Base-by-base conservation (phyloP, 2,113 vertebrate species). In the Irena cyanogastra region DNA sequence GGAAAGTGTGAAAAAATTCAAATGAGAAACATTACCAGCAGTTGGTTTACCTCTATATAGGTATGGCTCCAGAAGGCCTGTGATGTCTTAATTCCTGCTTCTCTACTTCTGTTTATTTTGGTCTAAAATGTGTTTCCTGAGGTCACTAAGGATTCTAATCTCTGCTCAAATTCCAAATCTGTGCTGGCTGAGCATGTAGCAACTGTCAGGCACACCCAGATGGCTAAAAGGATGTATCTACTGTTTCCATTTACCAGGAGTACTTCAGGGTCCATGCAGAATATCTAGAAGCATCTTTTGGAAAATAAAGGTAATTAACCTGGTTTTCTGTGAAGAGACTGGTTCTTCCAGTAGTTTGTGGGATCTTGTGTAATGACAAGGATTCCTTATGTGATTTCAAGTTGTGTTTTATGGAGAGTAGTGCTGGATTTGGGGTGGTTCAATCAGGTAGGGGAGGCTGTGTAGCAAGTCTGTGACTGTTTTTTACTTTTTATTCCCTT, bases 171-270 rank as follows among this genome's bases (percentile, higher is more conserved):
- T 52, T 80, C 28, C 31, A 3, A 26, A 17, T 33, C 31, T 60
- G 6, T 68, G 11, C 37, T 66, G 22, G 16, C 75, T 90, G 68
- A 83, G 24, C 26, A 6, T 54, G 3, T 23, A 41, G 47, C 1
- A 18, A 6, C 19, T 49, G 39, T 24, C 21, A 26, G n/a, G 60
- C 10, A 44, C 53, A 45, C 17, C 28, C 18, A 14, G 41, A 47
- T 35, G 31, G 16, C 52, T 42, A 4, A 68, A 64, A 2, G 1
- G 22, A 6, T 63, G 1, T 7, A 20, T 28, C 16, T 89, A 0
- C 42, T 20, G 9, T 26, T 76, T 47, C 20, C 31, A 14, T 54
- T 71, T 61, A 5, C 39, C n/a, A 47, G 41, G 60, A 53, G 13
- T 53, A 9, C 24, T 60, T 2, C 5, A 17, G 19, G 57, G 45